Base-by-base conservation (phyloP, 2,113 vertebrate species). In the Pachyramphus minor region DNA sequence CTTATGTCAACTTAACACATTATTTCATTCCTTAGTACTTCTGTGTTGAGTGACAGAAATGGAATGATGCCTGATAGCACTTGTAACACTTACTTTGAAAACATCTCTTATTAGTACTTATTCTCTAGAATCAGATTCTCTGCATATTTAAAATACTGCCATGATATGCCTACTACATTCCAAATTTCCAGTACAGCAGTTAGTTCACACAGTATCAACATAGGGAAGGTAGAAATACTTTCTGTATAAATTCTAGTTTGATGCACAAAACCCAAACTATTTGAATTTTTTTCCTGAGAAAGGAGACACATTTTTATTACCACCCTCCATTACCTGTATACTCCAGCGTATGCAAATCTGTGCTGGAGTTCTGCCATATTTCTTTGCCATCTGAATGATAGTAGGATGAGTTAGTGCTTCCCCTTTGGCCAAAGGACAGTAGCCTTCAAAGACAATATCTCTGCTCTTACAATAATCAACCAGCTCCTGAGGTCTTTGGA, bases 311-410 rank as follows among this genome's bases (percentile, higher is more conserved):
- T 21, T 66, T 79, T 53, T 45, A 28, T 60, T 53, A 31, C 44
- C 53, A 35, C 87, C 83, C 93, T 82, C 28, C 62, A 75, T 95
- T 74, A 95, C 95, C 93, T 95, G 97, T 84, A 98, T 96, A 82
- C 98, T 98, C 98, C 98, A 98, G 67, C 97, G 93, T 88, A 98
- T 97, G 94, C 98, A 98, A 78, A 98, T 98, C 92, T 98, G 98
- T 62, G 98, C 97, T 50, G 98, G 94, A 30, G 97, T 98, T 89
- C 87, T 97, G 64, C 75, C 55, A 14, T 98, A 97, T 66, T 98
- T 98, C 85, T 98, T 97, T 84, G 98, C 97, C 73, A 98, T 89
- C 42, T 97, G 91, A 56, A 96, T 33, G 83, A 99, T 30, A 21
- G 86, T 69, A 35, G 97, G 97, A 89, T 98, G 92, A 73, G 52